Base-by-base conservation (phyloP, 1,140 invertebrate species). In the Bombus picipes region DNA sequence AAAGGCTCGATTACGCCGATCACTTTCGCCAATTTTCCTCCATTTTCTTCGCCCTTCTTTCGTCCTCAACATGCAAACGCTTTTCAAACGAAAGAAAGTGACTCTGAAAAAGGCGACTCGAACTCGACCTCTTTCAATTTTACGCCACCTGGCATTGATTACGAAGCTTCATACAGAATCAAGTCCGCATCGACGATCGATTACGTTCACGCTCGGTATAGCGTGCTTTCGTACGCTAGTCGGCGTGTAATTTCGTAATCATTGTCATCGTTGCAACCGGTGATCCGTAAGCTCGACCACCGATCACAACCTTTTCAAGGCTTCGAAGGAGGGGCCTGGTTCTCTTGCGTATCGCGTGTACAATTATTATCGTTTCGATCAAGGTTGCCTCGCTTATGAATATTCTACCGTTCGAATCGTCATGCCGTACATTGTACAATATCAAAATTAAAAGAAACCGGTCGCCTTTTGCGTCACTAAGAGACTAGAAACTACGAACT, bases 221-320 rank as follows among this genome's bases (percentile, higher is more conserved):
- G 37, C 71, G 22, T 47, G 43, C 34, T 68, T 59, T 74, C 70
- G 34, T 53, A 53, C 47, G 47, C 47, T 53, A 8, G 1, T n/a
- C 53, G 77, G 25, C 57, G 5, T 82, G 79, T 86, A 86, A 86
- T 86, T 86, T 86, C 62, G 79, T 86, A 86, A 86, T 86, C 37
- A 82, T 76, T 75, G 79, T 82, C 62, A 82, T 86, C 84, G 79
- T 47, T 15, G 71, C 57, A 71, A 28, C 62, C 43, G 57, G 32
- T 43, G 78, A 81, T 74, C 78, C 78, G 62, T 85, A 73, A 43
- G 78, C 68, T 34, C 53, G 39, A 65, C 34, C 76, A 10, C 41
- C 78, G 72, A 71, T 86, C 79, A n/a, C 87, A 90, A 81, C 89
- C 87, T 87, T 90, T 88, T 72, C 89, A 89, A 89, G 83, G 86